phyloP scores from a whole-genome alignment of 1,140 invertebrate species.

The Copidosoma floridanum region DNA sequence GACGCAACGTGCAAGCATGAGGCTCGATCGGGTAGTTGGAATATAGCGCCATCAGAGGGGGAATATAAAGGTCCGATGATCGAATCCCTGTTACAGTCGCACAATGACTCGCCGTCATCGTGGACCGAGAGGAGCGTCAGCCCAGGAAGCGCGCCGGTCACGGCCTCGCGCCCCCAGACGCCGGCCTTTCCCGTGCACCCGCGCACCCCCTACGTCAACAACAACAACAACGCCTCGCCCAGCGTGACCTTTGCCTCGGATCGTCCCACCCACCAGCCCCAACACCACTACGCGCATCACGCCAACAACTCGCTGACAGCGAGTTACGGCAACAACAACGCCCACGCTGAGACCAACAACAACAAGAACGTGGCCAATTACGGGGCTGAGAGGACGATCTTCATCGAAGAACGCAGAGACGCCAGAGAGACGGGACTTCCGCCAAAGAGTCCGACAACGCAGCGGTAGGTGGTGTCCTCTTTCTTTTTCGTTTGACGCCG shows the following conservation, averaged over 20 bases:
- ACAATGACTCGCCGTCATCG: conserved; percentile 64
- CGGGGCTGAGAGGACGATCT: conserved; percentile 44
- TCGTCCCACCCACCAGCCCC: conserved; percentile 38
- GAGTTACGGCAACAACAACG: conserved; percentile 25
- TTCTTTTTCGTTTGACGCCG: conserved; percentile 13
- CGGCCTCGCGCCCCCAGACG: conserved; percentile 72
- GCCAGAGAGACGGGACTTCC: conserved; percentile 62
- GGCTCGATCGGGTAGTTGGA: too few relatives aligned
- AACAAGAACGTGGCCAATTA: conserved; percentile 46
- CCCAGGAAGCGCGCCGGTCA: conserved; percentile 52
- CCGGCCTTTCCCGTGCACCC: conserved; percentile 88
- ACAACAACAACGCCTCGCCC: conserved; percentile 65
- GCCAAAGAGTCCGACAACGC: conserved; percentile 71
- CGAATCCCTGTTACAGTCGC: conserved; percentile 54
- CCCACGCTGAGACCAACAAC: conserved; percentile 28
- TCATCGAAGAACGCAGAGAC: conserved; percentile 54
- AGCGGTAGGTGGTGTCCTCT: conserved; percentile 57
- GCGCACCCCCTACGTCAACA: conserved; percentile 77
- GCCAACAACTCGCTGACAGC: conserved; percentile 27
- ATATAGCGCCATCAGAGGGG: too few relatives aligned
- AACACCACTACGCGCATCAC: conserved; percentile 39
- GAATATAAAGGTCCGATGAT: too few relatives aligned
- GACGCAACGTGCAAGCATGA: too few relatives aligned
- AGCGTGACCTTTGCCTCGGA: conserved; percentile 59
- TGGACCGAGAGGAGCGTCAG: conserved; percentile 62